These are phyloP conservation scores for Alcedo atthis DNA, from an alignment of 2,797 vertebrate genomes.

Conservation along the genomic window DNA sequence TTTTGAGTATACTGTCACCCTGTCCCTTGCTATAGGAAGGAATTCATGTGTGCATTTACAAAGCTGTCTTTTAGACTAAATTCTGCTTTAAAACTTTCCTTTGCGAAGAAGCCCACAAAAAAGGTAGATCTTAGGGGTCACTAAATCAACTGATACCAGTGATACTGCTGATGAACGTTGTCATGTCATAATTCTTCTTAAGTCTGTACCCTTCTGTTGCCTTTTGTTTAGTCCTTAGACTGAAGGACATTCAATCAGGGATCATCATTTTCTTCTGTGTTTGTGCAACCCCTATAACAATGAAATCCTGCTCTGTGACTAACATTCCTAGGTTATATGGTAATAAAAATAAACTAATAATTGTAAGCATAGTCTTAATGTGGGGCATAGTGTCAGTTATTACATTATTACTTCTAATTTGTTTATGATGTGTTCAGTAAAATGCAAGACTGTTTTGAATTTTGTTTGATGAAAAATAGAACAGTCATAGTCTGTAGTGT, in stretches of 20 bases:
- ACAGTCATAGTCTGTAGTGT: neutral
- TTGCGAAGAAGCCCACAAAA: neutral
- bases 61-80: neutral
- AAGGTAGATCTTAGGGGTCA: neutral
- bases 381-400: neutral
- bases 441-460: neutral
- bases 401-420: constrained; percentile 10
- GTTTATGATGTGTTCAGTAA: neutral
- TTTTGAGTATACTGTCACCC: neutral
- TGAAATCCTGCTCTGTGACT: neutral
- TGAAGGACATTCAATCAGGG: neutral
- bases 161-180: neutral
- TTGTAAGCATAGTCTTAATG: neutral
- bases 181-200: neutral
- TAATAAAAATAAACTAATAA: neutral
- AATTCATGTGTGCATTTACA: neutral
- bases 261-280: neutral
- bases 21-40: neutral
- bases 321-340: neutral
- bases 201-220: neutral
- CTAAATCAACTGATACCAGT: neutral
- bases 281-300: neutral
- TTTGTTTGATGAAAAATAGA: constrained; percentile 4
- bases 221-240: neutral
- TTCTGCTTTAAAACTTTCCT: neutral